Base-by-base conservation (phyloP, 2,888 invertebrate genomes). In the Epistrophella euchroma region DNA sequence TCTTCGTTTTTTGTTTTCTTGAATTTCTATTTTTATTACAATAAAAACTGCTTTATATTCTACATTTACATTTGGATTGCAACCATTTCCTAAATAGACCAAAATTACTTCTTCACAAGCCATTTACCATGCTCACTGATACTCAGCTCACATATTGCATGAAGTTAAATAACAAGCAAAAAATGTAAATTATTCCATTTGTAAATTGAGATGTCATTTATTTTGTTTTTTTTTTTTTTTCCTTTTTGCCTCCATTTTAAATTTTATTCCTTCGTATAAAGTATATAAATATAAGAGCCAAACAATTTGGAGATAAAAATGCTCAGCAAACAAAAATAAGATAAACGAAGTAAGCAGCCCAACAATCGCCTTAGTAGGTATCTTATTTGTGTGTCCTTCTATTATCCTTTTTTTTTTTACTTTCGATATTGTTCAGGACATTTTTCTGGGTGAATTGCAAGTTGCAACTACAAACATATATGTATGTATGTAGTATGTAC, bases 241-340 rank as follows among this genome's bases (percentile, higher is more conserved):
- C 11, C 2, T 28, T 45, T 32, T 45, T 64, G 4, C 47, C 3
- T 64, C 6, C 28, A n/a, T 40, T 35, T 37, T 11, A 0, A 35
- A 37, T 22, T 35, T 25, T 50, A 45, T 40, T 37, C 22, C n/a
- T 17, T 35, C 62, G 25, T 22, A 74, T n/a, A 56, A 56, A 32
- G 17, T 35, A 40, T 25, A 40, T 47, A 47, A 19, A 15, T 52
- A 28, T 19, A 60, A 28, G 56, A 81, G 75, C 70, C 75, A 81
- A 81, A 64, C 19, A 64, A 75, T 81, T 75, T 75, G 17, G 11
- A 75, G 81, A 75, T 81, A 81, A 71, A 62, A 75, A 64, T 64
- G 71, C 47, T 2, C 19, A n/a, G 7, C 50, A 68, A 40, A 47
- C 40, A 40, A 45, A 55, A 64, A 55, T 56, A 75, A 76, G 32